Evolutionary conservation across 2,113 vertebrate species (phyloP), one percentile per base, ranked within the genome.

Genomic region (Paralichthys olivaceus): DNA sequence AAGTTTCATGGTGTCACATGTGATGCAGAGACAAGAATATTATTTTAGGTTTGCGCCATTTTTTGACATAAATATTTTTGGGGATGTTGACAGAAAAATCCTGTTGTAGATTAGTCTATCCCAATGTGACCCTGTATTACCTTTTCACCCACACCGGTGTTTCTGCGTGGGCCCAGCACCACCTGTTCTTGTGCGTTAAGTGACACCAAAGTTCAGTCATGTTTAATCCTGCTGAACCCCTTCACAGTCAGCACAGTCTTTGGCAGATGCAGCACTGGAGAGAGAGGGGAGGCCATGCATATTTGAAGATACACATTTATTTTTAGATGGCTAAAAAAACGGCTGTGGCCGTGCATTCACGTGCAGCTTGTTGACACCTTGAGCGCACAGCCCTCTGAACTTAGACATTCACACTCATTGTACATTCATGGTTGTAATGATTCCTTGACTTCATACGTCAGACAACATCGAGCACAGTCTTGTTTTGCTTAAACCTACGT

Each of bases 271-370:
- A 20, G 22, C 3, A 0, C 37, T 66, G 29, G 45, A 20, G 15
- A 17, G 7, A 59, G 59, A 76, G 56, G 56, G 55, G 69, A 73
- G 61, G 53, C 62, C 68, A 67, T 89, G 57, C 78, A 82, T 90
- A 73, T 90, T 79, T 86, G 55, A 85, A 83, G 72, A 76, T 49
- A 55, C 62, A 8, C 0, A 25, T 86, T 88, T 91, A 90, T 90
- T 90, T 92, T 87, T 87, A 65, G 79, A 75, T 56, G 14, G n/a
- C n/a, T n/a, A n/a, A n/a, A n/a, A n/a, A n/a, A n/a, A 22, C 64
- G 57, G 26, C 59, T 45, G 63, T 32, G 19, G 13, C 34, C 28
- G 74, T 25, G 25, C 49, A 9, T n/a, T 25, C 49, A 29, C 23
- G 11, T 84, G 80, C 51, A 49, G 26, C 32, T 9, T 34, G 32